phyloP scores from a whole-genome alignment of 2,113 vertebrate genomes.

The Caracal caracal region DNA sequence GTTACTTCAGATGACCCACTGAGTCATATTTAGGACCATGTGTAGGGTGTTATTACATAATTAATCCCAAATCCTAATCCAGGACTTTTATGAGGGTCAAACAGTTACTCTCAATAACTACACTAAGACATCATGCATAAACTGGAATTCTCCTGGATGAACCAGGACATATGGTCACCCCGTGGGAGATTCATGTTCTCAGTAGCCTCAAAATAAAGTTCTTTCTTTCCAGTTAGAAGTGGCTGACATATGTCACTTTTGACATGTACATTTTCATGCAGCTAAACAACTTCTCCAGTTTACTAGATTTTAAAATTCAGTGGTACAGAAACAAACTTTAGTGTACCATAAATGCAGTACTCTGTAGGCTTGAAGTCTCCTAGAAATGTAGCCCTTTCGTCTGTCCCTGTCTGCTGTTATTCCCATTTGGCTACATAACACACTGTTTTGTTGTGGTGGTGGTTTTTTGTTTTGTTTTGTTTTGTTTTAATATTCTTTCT shows the following conservation, averaged over 20 bases:
- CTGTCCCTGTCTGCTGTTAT: background rate
- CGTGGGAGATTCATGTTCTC: background rate
- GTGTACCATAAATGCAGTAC: background rate
- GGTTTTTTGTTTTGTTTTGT: background rate
- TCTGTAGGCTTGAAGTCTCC: background rate
- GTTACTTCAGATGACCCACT: background rate
- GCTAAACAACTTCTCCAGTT: background rate
- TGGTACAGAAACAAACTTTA: slow-evolving; percentile 1
- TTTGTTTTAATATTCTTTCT: background rate
- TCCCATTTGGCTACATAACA: background rate
- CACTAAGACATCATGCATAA: background rate
- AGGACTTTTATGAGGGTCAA: background rate
- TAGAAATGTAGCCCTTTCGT: background rate
- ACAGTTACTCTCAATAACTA: background rate
- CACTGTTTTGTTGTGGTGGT: too few species aligned
- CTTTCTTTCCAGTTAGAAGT: background rate
- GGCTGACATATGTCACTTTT: background rate
- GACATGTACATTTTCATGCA: background rate
- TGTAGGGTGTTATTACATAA: background rate
- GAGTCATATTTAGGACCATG: background rate
- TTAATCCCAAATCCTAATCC: background rate
- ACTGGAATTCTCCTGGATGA: background rate
- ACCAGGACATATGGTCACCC: background rate
- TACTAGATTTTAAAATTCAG: background rate
- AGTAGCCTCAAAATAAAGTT: slow-evolving; percentile 27